A percentile compares a stretch with the other conserved stretches of the same genome.
phyloP scores from a whole-genome alignment of 1,140 invertebrate species.

The Drosophila kohkoa region DNA sequence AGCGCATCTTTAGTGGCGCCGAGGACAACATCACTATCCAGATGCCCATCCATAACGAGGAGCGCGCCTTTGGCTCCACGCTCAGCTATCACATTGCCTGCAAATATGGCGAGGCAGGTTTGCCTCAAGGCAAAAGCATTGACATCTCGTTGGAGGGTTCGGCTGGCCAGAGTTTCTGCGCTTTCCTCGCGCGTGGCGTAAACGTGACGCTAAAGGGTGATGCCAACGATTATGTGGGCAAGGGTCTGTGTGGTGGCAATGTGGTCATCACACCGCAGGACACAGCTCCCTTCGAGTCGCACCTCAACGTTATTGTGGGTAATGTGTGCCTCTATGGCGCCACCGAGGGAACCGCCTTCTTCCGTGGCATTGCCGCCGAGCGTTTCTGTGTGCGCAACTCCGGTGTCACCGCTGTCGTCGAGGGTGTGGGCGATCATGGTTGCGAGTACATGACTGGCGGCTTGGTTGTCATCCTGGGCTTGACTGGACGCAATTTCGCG shows the following conservation, averaged over 20 bases:
- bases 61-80: conserved; percentile 96
- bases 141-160: conserved; percentile 95
- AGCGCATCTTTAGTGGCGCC: conserved; percentile 91
- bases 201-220: conserved; percentile 97
- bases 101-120: conserved; percentile 94
- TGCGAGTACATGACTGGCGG: conserved; percentile 99
- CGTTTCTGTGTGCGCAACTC: conserved; percentile 99
- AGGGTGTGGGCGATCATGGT: conserved; percentile 99
- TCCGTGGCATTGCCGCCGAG: conserved; percentile 98
- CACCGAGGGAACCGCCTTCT: conserved; percentile 96
- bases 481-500: conserved; percentile 99
- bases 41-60: conserved; percentile 95
- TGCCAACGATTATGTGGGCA: conserved; percentile 99
- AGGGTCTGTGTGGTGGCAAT: conserved; percentile 97
- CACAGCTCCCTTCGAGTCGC: conserved; percentile 92
- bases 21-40: conserved; percentile 89
- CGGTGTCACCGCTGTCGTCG: conserved; percentile 95
- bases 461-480: conserved; percentile 94
- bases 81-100: conserved; percentile 97
- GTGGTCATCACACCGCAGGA: conserved; percentile 97
- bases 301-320: conserved; percentile 98
- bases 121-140: conserved; percentile 93
- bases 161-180: conserved; percentile 99
- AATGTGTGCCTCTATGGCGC: conserved; percentile 99
- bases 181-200: conserved; percentile 97